These are phyloP conservation scores for Bacillus rossius DNA, from an alignment of 1,140 invertebrate genomes.

Conservation along the genomic window DNA sequence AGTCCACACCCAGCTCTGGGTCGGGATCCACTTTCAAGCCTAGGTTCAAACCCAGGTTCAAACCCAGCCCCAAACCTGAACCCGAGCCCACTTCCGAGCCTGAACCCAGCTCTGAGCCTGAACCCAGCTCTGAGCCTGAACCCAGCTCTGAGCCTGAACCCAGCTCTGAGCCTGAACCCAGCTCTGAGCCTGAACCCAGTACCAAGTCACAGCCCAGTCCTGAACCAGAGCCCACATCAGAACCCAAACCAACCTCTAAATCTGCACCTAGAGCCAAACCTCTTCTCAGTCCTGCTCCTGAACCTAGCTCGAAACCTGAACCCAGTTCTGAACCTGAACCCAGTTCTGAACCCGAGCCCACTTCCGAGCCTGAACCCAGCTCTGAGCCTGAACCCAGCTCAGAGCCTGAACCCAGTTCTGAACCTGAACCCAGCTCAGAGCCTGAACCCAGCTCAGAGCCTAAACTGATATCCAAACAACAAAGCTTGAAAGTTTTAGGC, in stretches of 20 bases:
- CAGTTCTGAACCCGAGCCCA: slow-evolving; percentile 31
- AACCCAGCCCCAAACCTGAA: slow-evolving; percentile 35
- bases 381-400: slow-evolving; percentile 25
- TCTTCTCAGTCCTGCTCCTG: slow-evolving; percentile 38
- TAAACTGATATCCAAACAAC: slow-evolving; percentile 26
- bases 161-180: slow-evolving; percentile 40
- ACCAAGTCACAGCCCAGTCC: slow-evolving; percentile 40
- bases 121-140: slow-evolving; percentile 34
- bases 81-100: slow-evolving; percentile 37
- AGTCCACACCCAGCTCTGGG: slow-evolving; percentile 26
- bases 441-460: slow-evolving; percentile 31
- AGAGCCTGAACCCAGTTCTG: slow-evolving; percentile 20
- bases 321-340: slow-evolving; percentile 29
- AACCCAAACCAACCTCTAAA: slow-evolving; percentile 36
- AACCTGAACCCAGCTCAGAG: slow-evolving; percentile 25
- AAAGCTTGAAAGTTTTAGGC: background rate
- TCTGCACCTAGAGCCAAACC: slow-evolving; percentile 32
- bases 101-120: slow-evolving; percentile 36
- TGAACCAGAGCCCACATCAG: slow-evolving; percentile 44
- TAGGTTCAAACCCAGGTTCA: slow-evolving; percentile 27
- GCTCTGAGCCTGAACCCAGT: slow-evolving; percentile 40
- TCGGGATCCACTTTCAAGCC: slow-evolving; percentile 18
- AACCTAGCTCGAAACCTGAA: slow-evolving; percentile 33
- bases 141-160: slow-evolving; percentile 44
- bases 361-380: slow-evolving; percentile 26